phyloP scores from a whole-genome alignment of 2,888 invertebrate species.

The Eurytoma californica region DNA sequence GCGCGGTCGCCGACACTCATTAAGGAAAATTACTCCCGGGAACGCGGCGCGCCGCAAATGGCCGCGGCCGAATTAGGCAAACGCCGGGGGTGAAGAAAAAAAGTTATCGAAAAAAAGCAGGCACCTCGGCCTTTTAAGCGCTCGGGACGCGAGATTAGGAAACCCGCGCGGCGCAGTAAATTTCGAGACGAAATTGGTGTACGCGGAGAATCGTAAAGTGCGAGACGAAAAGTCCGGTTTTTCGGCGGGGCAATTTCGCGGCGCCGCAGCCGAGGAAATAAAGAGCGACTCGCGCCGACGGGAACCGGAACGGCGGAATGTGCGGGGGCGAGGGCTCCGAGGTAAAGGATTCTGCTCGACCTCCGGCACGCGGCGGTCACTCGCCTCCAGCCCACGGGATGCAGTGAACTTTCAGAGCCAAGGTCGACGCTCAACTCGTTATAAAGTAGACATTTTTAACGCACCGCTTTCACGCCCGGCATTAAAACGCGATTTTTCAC shows the following conservation, averaged over 20 bases:
- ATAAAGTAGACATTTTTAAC: slow-evolving; percentile 29
- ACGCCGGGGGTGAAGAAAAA: too few species aligned
- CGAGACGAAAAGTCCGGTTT: background rate
- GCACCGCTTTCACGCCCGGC: background rate
- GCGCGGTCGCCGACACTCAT: background rate
- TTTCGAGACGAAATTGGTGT: background rate
- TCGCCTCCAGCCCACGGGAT: slow-evolving; percentile 4
- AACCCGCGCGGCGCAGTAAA: background rate
- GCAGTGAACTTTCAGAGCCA: slow-evolving; percentile 40
- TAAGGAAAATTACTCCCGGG: too few species aligned
- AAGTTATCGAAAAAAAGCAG: too few species aligned
- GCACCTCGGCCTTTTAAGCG: too few species aligned
- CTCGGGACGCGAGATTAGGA: too few species aligned
- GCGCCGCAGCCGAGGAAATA: background rate
- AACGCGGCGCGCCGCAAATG: too few species aligned
- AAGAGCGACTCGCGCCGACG: background rate
- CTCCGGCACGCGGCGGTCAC: slow-evolving; percentile 35
- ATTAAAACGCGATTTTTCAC: background rate
- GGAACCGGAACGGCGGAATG: slow-evolving; percentile 49
- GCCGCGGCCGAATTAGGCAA: too few species aligned
- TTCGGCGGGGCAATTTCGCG: background rate
- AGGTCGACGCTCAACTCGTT: slow-evolving; percentile 17
- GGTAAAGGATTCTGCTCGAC: slow-evolving; percentile 48
- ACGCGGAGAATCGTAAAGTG: background rate
- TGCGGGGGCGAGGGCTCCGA: slow-evolving; percentile 11